phyloP scores from a whole-genome alignment of 2,888 invertebrate genomes.

The Cantharis rustica region DNA sequence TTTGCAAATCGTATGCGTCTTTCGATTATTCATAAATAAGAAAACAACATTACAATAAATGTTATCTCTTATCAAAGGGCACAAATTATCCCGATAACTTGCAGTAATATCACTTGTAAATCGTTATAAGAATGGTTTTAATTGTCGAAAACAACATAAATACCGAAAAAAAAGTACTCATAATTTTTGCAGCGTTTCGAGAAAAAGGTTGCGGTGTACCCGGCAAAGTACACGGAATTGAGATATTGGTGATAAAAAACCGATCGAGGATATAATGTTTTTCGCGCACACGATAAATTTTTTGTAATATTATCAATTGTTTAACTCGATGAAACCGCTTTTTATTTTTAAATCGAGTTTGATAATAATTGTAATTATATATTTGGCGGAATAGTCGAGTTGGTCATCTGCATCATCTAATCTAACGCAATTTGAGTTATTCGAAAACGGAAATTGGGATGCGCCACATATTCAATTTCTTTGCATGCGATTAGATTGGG shows the following conservation, averaged over 20 bases:
- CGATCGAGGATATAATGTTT: too few relatives aligned
- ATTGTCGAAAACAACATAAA: too few relatives aligned
- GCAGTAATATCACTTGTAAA: too few relatives aligned
- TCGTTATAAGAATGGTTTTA: too few relatives aligned
- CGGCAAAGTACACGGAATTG: too few relatives aligned
- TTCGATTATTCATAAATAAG: too few relatives aligned
- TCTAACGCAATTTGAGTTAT: conserved; percentile 49
- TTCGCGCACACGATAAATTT: too few relatives aligned
- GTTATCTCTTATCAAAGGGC: too few relatives aligned
- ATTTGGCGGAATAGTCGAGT: conserved; percentile 12
- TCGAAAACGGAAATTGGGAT: conserved; percentile 49
- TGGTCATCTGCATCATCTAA: conserved; percentile 26
- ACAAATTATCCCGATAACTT: too few relatives aligned
- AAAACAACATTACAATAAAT: too few relatives aligned
- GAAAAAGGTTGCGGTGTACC: background rate
- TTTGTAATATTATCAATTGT: too few relatives aligned
- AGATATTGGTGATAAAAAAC: too few relatives aligned
- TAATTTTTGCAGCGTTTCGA: background rate
- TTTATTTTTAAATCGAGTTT: background rate
- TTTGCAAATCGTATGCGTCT: background rate
- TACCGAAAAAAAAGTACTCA: background rate
- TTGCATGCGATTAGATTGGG: conserved; percentile 37
- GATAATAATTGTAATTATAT: conserved; percentile 5
- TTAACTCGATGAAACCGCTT: background rate
- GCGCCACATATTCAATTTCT: conserved; percentile 39